Evolutionary conservation across 1,140 invertebrate genomes (phyloP), one percentile per base, ranked within the genome.

Genomic region (Helicoverpa armigera): DNA sequence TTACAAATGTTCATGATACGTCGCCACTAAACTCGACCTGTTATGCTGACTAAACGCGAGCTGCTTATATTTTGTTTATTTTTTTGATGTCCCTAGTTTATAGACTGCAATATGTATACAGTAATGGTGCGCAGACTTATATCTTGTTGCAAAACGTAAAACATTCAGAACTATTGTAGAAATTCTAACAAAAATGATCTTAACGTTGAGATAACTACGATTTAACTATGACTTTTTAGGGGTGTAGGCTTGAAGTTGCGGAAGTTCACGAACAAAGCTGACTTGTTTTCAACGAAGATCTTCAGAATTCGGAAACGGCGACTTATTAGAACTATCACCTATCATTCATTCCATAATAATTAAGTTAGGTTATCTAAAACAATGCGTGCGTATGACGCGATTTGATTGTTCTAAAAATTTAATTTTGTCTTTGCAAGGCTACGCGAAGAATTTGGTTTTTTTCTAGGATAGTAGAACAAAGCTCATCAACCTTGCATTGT

Each of bases 401-500:
- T 18, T 65, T 48, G 31, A 65, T 48, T 35, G 35, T 43, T 35
- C 43, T 65, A 65, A 65, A 65, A 65, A 48, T 31, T 48, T n/a
- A 65, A 35, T 43, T 43, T 43, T 9, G 35, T 65, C 63, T 43
- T 16, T 31, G 9, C 63, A 65, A 65, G 63, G 63, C 63, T 35
- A n/a, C 14, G 5, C 2, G 35, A 63, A 65, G 14, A 65, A 65
- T 48, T 65, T 0, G n/a, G 63, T n/a, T n/a, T 11, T n/a, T 16
- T 13, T 5, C 14, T 31, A 10, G 31, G 11, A 1, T 9, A 43
- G 9, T 65, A 35, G 12, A 65, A 48, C 7, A 65, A 65, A n/a
- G 63, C n/a, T n/a, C 61, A 65, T 43, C 63, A 65, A 65, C 63
- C 63, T 65, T 65, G 63, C 63, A 48, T 65, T 48, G 63, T 65